Base-by-base conservation (phyloP, 2,113 vertebrate genomes). In the Hippocampus barbouri region DNA sequence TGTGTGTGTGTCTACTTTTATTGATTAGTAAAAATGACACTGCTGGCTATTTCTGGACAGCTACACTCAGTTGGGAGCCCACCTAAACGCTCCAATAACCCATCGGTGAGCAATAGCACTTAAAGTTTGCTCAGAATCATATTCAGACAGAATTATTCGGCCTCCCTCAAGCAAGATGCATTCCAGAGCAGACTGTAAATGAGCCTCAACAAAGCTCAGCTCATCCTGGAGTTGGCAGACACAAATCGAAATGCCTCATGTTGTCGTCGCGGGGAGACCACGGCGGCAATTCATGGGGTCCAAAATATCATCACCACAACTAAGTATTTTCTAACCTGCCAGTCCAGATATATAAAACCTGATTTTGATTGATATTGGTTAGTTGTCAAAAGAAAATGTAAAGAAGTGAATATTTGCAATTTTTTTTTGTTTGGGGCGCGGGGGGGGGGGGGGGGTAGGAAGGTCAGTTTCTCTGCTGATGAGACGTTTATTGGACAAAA, bases 171-270 rank as follows among this genome's bases (percentile, higher is more conserved):
- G 85, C 77, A 59, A 79, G 72, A 75, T 70, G 76, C 76, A 78
- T 57, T 72, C 81, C 79, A 76, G 69, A 70, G 70, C 76, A 80
- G 83, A 84, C 72, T 85, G 67, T 79, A 81, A 84, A 88, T 80
- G 78, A 79, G 75, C 53, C 76, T 61, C 66, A 70, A 68, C 23
- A 21, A 75, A 54, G 59, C 78, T 40, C 34, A 60, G 64, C 23
- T 78, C 47, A 21, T 78, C 57, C 76, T 61, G 61, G 64, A 72
- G 78, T 27, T 51, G 23, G 25, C 68, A 76, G 45, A 66, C 68
- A 62, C 60, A 66, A 61, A 79, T 62, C 18, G 30, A 43, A 79
- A 80, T 72, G 51, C 34, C 67, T 73, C 74, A 72, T 79, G 75
- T 65, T 84, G 70, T 71, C 82, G 71, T 83, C 81, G 77, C 18